Conservation (phyloP, 2,888 invertebrate species). For the Azorinus chamasolen region DNA sequence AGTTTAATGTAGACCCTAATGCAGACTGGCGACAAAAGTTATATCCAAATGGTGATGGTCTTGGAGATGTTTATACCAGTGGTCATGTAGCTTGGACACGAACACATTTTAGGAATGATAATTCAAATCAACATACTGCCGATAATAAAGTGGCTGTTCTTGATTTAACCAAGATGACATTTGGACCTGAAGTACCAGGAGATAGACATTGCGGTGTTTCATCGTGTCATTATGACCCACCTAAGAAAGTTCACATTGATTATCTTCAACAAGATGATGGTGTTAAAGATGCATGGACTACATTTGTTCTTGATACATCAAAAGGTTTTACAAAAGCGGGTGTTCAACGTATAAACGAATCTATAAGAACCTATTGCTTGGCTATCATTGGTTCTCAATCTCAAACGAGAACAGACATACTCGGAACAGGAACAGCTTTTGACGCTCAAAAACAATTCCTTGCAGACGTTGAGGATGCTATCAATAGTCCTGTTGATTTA, state of each 20-base stretch:
- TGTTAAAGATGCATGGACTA: conserved; percentile 17
- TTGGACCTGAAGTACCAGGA: conserved; percentile 20
- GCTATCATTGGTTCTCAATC: conserved; percentile 41
- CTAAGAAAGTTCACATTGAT: conserved; percentile 26
- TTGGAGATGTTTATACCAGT: conserved; percentile 6
- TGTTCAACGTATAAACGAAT: conserved; percentile 34
- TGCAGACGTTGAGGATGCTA: conserved; percentile 31
- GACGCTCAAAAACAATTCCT: conserved; percentile 29
- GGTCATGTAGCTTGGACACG: conserved; percentile 9
- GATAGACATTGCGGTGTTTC: conserved; percentile 19
- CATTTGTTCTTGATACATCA: conserved; percentile 33
- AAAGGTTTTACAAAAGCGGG: conserved; percentile 34
- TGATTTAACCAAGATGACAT: conserved; percentile 21
- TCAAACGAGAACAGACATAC: conserved; percentile 37
- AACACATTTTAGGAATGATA: conserved; percentile 16
- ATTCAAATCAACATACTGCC: conserved; percentile 8
- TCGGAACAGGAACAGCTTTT: conserved; percentile 38
- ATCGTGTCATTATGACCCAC: conserved; percentile 26
- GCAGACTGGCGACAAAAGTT: conserved; percentile 21
- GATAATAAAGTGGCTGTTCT: conserved; percentile 9
- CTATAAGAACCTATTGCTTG: conserved; percentile 7
- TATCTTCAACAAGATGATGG: conserved; percentile 19
- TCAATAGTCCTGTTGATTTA: conserved; percentile 33
- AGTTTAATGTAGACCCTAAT: conserved; percentile 11
- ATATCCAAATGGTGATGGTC: conserved; percentile 22